Evolutionary conservation across 1,140 invertebrate species (phyloP).

Genomic region (Drosophila sp.): DNA sequence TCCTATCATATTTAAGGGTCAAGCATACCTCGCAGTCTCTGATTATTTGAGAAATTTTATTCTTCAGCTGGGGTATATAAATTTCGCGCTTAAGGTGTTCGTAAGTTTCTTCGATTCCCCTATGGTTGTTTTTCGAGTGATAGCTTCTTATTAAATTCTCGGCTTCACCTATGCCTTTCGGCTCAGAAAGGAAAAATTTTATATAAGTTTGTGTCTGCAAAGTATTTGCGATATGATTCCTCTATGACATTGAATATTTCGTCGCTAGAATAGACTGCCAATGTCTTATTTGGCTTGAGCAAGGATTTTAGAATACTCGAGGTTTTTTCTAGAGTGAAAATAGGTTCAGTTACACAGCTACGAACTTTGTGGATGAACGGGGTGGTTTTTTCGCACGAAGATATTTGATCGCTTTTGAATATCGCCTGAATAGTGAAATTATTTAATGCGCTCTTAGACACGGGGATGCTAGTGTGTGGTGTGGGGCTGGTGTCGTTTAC

Average conservation of each 20-base stretch:
- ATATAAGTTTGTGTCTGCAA: neutral
- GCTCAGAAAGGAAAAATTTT: neutral
- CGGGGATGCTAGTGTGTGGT: neutral
- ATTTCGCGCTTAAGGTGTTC: constrained; percentile 8
- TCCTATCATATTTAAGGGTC: constrained; percentile 10
- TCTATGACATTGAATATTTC: neutral
- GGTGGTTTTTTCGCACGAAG: neutral
- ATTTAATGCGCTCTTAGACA: neutral
- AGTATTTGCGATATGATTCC: neutral
- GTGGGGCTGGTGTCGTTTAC: constrained; percentile 2
- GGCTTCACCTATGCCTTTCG: neutral
- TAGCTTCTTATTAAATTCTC: constrained; percentile 9
- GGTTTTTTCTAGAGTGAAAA: neutral
- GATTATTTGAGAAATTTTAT: neutral
- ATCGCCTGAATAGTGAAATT: neutral
- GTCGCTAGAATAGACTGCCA: neutral
- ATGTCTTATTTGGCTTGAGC: neutral
- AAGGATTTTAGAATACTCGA: neutral
- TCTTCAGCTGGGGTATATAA: too few relatives aligned
- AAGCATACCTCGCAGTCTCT: neutral
- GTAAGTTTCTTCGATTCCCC: constrained; percentile 9
- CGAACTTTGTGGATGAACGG: constrained; percentile 7
- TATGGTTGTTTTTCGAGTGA: constrained; percentile 21
- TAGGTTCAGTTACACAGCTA: neutral
- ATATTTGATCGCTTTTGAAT: neutral